Evolutionary conservation across 2,797 vertebrate species (phyloP).

Genomic region (Oreochromis mossambicus): DNA sequence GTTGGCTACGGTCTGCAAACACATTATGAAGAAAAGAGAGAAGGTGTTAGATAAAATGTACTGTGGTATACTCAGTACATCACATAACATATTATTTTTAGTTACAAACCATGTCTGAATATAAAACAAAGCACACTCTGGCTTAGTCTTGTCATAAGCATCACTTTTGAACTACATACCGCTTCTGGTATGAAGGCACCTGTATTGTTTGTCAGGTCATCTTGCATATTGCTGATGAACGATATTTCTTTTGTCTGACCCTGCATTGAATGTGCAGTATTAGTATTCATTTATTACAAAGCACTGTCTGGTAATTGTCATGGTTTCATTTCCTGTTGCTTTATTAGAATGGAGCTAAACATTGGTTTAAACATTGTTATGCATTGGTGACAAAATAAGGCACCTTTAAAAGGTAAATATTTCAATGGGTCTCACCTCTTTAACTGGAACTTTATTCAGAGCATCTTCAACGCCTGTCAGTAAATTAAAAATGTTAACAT

Average conservation of each 20-base stretch:
- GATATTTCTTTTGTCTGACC: constrained; percentile 41
- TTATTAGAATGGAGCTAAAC: background rate
- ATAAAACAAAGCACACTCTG: background rate
- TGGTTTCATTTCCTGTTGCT: background rate
- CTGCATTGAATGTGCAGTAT: constrained; percentile 14
- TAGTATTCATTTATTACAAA: background rate
- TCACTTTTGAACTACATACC: constrained; percentile 6
- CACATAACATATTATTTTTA: background rate
- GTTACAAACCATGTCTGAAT: background rate
- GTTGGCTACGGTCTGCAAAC: constrained; percentile 31
- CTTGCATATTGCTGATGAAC: constrained; percentile 36
- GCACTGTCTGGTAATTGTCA: background rate
- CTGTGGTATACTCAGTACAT: background rate
- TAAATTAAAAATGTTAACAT: background rate
- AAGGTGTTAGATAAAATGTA: background rate
- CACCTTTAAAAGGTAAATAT: background rate
- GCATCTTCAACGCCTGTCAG: constrained; percentile 27
- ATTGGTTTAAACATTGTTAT: background rate
- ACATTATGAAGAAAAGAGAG: background rate
- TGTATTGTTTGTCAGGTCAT: constrained; percentile 30
- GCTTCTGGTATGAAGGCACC: constrained; percentile 18
- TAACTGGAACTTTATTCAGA: constrained; percentile 1
- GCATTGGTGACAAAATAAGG: background rate
- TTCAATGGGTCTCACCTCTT: constrained; percentile 9
- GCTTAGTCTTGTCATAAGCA: background rate